Base-by-base conservation (phyloP, 2,888 invertebrate species). In the Apotomis capreana region DNA sequence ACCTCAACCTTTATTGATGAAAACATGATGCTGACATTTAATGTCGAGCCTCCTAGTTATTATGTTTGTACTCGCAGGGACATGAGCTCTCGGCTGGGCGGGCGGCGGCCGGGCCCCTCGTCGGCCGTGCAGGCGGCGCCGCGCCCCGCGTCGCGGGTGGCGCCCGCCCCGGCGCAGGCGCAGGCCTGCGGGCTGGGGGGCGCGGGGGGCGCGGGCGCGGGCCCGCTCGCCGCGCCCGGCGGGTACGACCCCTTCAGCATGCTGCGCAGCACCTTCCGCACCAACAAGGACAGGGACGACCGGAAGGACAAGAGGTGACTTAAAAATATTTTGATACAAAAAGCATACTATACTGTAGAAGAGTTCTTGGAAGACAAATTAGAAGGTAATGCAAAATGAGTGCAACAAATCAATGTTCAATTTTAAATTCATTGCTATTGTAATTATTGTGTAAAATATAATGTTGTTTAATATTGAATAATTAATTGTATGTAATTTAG, bases 231-330 rank as follows among this genome's bases (percentile, higher is more conserved):
- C 40, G 69, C 15, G 9, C 78, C 78, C 12, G 85, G 82, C 12
- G 89, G 81, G 0, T 92, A 92, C 68, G 94, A 94, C 69, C 93
- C 92, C 0, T 86, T 91, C 80, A 84, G 78, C 40, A 58, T 93
- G 60, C 80, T 93, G 67, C 77, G 92, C 51, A 92, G 91, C 77
- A 90, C 91, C 3, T 91, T 93, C 70, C 59, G 65, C 36, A 49
- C 15, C 75, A 88, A 83, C 54, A 86, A 80, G 65, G 82, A 82
- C 5, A 40, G 6, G 40, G 44, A 64, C 10, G 13, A 37, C 8
- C 8, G 10, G 9, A 6, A 9, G 49, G 49, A 49, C 10, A 49
- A 49, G 3, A 49, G 12, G 49, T 46, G 46, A 46, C 8, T 46
- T 3, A 3, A 46, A 4, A n/a, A n/a, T n/a, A n/a, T n/a, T n/a